Base-by-base conservation (phyloP, 1,140 invertebrate genomes). In the Solenopsis invicta region DNA sequence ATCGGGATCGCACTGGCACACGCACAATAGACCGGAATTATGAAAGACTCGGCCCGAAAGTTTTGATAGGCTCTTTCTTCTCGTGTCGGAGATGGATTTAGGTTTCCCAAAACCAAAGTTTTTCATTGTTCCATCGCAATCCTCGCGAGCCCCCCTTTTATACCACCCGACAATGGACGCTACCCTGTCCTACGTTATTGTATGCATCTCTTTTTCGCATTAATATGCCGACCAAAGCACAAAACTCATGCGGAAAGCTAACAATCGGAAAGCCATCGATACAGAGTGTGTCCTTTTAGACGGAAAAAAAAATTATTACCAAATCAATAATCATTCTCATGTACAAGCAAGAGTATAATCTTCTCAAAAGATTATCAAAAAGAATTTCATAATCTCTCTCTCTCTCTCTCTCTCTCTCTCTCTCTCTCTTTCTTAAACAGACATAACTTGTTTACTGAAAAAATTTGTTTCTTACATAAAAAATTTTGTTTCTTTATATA, bases 1-100 rank as follows among this genome's bases (percentile, higher is more conserved):
- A 75, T 84, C 67, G 80, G 80, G 80, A 84, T 84, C 59, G 64
- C 45, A 59, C 78, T 71, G 69, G 80, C 80, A 50, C 69, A 56
- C 69, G 29, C 69, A 84, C 80, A 84, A 84, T 84, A 21, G 66
- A 59, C 80, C 80, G 80, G 80, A 84, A 84, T 84, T 84, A 84
- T 84, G 80, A 75, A 75, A 75, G 80, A 84, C 80, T 64, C 54
- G 80, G 52, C 4, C 54, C 54, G 80, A 84, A 84, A 84, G 80
- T 84, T 84, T 84, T 84, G 80, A 84, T 84, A 84, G 80, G 80
- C 80, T 62, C 80, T 84, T 84, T 84, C 80, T 84, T 84, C 41
- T 48, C 80, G 54, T 61, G 80, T 84, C 80, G 80, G 80, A 84
- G 80, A 84, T 84, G 80, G 69, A 84, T 84, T 84, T 84, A 84